phyloP scores from a whole-genome alignment of 2,797 vertebrate species.

The Sarcoramphus papa region DNA sequence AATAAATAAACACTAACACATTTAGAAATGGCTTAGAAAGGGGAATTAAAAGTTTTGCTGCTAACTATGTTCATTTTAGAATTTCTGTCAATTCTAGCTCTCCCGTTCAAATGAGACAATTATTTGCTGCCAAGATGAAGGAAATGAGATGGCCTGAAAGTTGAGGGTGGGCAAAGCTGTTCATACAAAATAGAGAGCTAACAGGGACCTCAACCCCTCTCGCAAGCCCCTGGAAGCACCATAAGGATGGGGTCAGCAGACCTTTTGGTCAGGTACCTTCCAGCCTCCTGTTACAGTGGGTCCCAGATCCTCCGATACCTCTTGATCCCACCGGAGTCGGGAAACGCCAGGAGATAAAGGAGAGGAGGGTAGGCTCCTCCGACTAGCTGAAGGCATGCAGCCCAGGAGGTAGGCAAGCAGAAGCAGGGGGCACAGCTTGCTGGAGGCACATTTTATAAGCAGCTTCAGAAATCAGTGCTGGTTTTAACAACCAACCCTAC shows the following conservation, averaged over 20 bases:
- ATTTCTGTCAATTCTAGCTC: neutral
- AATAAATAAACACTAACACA: conserved; percentile 8
- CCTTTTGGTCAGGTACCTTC: neutral
- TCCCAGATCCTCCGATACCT: neutral
- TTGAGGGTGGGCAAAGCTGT: neutral
- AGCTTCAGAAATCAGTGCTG: neutral
- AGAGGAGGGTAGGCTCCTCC: neutral
- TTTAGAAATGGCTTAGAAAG: neutral
- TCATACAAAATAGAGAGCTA: neutral
- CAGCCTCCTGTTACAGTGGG: neutral
- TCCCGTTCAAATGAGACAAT: conserved; percentile 16
- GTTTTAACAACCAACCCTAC: neutral
- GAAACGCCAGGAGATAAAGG: neutral
- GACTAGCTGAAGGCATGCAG: neutral
- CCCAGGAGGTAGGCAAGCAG: neutral
- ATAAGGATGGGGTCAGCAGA: neutral
- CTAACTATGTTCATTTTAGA: conserved; percentile 35
- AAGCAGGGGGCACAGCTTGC: neutral
- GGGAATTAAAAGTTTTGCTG: conserved; percentile 36
- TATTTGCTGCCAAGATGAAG: neutral
- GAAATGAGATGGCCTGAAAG: neutral
- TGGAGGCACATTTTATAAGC: neutral
- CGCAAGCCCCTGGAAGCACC: neutral
- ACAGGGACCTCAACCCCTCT: neutral
- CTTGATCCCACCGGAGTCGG: neutral